A percentile compares a stretch with the other conserved stretches of the same genome.
Evolutionary conservation across 2,113 vertebrate species (phyloP).

Genomic region (Macquaria ambigua): DNA sequence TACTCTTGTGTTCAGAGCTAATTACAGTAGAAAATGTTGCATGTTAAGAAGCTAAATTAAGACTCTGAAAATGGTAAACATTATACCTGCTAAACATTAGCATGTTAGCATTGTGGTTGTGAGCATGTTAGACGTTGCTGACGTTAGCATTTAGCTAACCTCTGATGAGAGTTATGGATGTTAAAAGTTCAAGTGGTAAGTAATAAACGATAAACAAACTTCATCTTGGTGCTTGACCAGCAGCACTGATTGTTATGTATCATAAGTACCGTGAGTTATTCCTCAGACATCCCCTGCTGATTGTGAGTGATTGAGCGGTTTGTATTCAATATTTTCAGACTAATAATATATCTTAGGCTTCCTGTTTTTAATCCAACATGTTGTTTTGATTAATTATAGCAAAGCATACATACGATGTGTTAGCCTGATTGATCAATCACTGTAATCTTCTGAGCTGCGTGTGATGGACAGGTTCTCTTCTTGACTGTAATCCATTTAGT

Average conservation of each 20-base stretch:
- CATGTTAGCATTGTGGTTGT: neutral
- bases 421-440: slow-evolving; percentile 29
- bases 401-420: neutral
- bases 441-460: slow-evolving; percentile 25
- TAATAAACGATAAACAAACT: slow-evolving; percentile 19
- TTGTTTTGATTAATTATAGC: slow-evolving; percentile 42
- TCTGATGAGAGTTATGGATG: slow-evolving; percentile 8
- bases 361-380: slow-evolving; percentile 13
- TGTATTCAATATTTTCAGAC: neutral
- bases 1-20: neutral
- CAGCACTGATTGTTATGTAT: slow-evolving; percentile 20
- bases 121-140: neutral
- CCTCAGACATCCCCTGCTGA: slow-evolving; percentile 29
- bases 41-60: neutral
- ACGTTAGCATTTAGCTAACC: neutral
- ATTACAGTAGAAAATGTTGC: neutral
- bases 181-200: slow-evolving; percentile 34
- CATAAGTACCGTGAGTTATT: neutral
- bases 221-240: neutral
- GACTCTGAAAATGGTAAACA: neutral
- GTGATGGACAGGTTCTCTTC: slow-evolving; percentile 20
- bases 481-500: slow-evolving; percentile 33
- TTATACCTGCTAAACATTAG: neutral
- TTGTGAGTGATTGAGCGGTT: slow-evolving; percentile 53
- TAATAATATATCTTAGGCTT: neutral